These are phyloP conservation scores for Thymelicus acteon DNA, from an alignment of 2,888 invertebrate species.

Conservation along the genomic window DNA sequence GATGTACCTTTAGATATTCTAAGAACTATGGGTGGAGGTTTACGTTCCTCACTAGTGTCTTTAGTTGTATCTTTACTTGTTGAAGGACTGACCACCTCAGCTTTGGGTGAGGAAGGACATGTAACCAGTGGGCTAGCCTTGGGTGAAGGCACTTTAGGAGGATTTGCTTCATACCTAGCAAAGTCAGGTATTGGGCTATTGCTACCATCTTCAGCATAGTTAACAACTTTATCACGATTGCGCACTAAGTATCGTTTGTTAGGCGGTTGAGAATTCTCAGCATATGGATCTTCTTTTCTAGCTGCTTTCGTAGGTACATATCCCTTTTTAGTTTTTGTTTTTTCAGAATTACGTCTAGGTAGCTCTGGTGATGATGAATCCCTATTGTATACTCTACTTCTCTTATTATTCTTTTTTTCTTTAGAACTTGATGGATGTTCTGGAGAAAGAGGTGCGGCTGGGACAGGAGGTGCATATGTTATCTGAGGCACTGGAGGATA, in stretches of 20 bases:
- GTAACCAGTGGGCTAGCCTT: slow-evolving; percentile 75
- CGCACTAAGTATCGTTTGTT: slow-evolving; percentile 81
- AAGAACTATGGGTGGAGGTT: slow-evolving; percentile 93
- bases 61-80: slow-evolving; percentile 78
- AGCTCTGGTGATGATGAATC: slow-evolving; percentile 80
- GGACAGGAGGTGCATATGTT: slow-evolving; percentile 78
- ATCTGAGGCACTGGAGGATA: slow-evolving; percentile 83
- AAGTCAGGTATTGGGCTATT: slow-evolving; percentile 81
- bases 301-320: slow-evolving; percentile 74
- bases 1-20: slow-evolving; percentile 93
- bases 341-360: slow-evolving; percentile 75
- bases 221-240: slow-evolving; percentile 85
- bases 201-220: slow-evolving; percentile 87
- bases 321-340: slow-evolving; percentile 71
- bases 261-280: slow-evolving; percentile 75
- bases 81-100: slow-evolving; percentile 74
- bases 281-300: slow-evolving; percentile 70
- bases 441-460: slow-evolving; percentile 75
- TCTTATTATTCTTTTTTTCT: slow-evolving; percentile 71
- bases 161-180: slow-evolving; percentile 66
- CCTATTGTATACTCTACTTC: slow-evolving; percentile 69
- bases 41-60: slow-evolving; percentile 75
- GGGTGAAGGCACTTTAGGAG: slow-evolving; percentile 70
- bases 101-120: slow-evolving; percentile 68
- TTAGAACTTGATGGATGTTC: slow-evolving; percentile 73